These are phyloP conservation scores for Burhinus bistriatus DNA, from an alignment of 2,113 vertebrate genomes.

Conservation along the genomic window DNA sequence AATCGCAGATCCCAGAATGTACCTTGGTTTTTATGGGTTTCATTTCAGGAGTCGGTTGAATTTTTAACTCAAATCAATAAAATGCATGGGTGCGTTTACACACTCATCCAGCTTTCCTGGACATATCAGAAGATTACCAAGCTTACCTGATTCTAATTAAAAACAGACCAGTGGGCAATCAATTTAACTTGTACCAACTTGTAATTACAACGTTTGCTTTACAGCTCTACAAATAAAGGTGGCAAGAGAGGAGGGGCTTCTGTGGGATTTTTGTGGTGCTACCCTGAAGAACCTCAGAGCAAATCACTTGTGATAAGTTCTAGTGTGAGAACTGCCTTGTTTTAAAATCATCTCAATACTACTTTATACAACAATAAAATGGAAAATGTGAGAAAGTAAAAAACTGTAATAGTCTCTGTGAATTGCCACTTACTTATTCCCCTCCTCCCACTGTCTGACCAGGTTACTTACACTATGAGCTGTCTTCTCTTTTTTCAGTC, in stretches of 20 bases:
- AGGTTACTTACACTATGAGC: neutral
- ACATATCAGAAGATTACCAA: conserved; percentile 44
- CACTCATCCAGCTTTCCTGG: conserved; percentile 33
- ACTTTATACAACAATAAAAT: neutral
- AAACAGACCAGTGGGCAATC: conserved; percentile 56
- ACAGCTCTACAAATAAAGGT: neutral
- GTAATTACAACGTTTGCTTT: conserved; percentile 57
- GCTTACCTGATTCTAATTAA: conserved; percentile 69
- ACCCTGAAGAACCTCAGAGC: neutral
- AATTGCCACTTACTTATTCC: neutral
- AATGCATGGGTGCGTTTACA: conserved; percentile 15
- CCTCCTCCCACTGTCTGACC: neutral
- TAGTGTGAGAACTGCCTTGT: neutral
- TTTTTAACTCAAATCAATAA: conserved; percentile 52
- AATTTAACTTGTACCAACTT: conserved; percentile 64
- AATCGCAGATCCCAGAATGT: neutral
- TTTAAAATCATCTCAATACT: neutral
- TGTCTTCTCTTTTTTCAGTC: neutral
- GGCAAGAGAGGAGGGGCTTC: neutral
- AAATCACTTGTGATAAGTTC: neutral
- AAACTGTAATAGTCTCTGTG: neutral
- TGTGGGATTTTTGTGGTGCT: neutral
- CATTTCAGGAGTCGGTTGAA: neutral
- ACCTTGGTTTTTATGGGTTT: neutral
- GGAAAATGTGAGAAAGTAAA: neutral